Evolutionary conservation across 2,113 vertebrate species (phyloP).

Genomic region (Pluvialis apricaria): DNA sequence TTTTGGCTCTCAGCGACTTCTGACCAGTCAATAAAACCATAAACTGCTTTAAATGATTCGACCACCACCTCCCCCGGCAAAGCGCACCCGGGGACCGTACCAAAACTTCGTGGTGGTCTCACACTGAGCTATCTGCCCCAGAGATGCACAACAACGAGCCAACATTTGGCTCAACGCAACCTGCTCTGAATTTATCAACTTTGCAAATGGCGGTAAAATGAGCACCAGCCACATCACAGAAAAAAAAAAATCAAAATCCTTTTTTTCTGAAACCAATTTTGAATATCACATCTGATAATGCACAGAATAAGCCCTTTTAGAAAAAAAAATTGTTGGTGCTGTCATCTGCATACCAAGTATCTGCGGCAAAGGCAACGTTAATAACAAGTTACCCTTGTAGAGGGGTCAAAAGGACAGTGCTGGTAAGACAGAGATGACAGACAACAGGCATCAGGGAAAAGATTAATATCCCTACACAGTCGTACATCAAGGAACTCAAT

Average conservation of each 20-base stretch:
- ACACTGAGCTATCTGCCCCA: not conserved
- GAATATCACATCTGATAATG: not conserved
- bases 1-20: not conserved
- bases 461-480: slow-evolving; percentile 53
- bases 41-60: not conserved
- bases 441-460: slow-evolving; percentile 48
- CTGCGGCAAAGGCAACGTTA: not conserved
- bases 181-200: not conserved
- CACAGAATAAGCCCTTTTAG: not conserved
- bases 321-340: slow-evolving; percentile 54
- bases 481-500: slow-evolving; percentile 61
- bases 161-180: not conserved
- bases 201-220: not conserved
- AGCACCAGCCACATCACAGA: not conserved
- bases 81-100: not conserved
- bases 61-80: not conserved
- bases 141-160: not conserved
- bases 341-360: slow-evolving; percentile 20
- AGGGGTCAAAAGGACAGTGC: slow-evolving; percentile 44
- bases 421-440: slow-evolving; percentile 45
- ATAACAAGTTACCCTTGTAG: slow-evolving; percentile 38
- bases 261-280: slow-evolving; percentile 13
- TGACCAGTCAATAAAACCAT: not conserved
- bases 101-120: not conserved
- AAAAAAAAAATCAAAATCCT: not conserved